Evolutionary conservation across 2,888 invertebrate species (phyloP).

Genomic region (Oscheius onirici): DNA sequence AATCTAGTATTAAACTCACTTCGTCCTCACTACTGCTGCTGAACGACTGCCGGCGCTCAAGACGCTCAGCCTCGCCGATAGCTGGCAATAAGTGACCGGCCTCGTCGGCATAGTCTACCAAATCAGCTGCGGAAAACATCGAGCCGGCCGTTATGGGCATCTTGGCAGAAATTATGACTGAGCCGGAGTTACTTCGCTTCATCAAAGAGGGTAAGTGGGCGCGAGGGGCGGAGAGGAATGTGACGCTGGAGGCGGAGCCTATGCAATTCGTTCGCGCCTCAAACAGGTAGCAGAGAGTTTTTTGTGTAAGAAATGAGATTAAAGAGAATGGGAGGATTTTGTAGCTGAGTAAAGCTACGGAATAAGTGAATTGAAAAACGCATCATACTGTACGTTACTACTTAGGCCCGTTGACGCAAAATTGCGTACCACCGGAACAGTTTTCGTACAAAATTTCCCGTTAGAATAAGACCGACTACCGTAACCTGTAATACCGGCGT

Average conservation of each 20-base stretch:
- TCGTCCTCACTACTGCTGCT: slow-evolving; percentile 17
- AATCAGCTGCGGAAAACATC: not conserved
- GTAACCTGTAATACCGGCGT: no score
- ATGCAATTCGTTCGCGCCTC: not conserved
- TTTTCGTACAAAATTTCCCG: no score
- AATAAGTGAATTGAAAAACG: no score
- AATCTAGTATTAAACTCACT: not conserved
- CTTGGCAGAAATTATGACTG: not conserved
- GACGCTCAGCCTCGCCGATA: not conserved
- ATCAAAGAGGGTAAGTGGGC: slow-evolving; percentile 8
- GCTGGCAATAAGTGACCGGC: slow-evolving; percentile 2
- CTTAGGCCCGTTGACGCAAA: no score
- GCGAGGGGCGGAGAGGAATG: not conserved
- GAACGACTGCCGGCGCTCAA: slow-evolving; percentile 12
- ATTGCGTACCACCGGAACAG: no score
- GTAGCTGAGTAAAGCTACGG: no score
- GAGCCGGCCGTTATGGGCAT: not conserved
- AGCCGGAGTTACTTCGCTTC: slow-evolving; percentile 18
- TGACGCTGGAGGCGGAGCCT: not conserved
- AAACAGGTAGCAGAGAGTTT: not conserved
- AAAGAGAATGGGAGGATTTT: no score
- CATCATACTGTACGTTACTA: no score
- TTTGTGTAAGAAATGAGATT: no score
- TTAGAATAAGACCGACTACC: no score
- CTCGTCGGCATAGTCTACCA: not conserved